A percentile compares a stretch with the other conserved stretches of the same genome.
These are phyloP conservation scores for Anguilla pacifica DNA, from an alignment of 2,797 vertebrate species.

Conservation along the genomic window DNA sequence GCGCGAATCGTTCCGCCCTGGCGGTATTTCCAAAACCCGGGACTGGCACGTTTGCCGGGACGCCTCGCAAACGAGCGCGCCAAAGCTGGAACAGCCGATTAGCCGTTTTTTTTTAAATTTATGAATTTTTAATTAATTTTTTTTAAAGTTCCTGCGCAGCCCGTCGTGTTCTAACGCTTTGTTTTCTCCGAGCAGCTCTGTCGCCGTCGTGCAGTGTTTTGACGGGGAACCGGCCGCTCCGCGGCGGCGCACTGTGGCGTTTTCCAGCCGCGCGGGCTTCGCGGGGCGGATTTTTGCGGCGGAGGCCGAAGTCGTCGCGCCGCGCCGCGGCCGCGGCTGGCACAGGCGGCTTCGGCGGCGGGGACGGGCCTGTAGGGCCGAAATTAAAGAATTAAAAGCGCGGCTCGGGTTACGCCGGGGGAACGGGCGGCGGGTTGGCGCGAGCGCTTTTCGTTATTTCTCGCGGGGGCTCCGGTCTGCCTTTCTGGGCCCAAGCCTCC, in stretches of 20 bases:
- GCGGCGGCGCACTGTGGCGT: conserved; percentile 13
- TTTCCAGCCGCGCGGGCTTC: conserved; percentile 19
- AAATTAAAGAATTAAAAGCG: conserved; percentile 1
- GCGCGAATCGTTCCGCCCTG: not conserved
- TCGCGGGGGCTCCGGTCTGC: not conserved
- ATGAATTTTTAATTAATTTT: not conserved
- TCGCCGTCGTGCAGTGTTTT: conserved; percentile 29
- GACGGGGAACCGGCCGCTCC: conserved; percentile 22
- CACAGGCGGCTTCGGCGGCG: not conserved
- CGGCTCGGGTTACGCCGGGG: not conserved
- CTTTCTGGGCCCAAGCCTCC: not conserved
- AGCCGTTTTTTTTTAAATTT: not conserved
- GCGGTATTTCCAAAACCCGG: not conserved
- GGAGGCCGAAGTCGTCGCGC: not conserved
- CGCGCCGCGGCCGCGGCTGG: not conserved
- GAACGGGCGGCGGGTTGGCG: not conserved
- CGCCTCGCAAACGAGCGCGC: not conserved
- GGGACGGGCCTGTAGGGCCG: not conserved
- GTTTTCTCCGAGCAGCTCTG: not conserved
- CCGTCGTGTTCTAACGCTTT: not conserved
- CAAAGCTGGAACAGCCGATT: not conserved
- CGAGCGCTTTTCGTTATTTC: not conserved
- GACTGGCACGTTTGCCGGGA: not conserved
- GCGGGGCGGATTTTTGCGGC: not conserved
- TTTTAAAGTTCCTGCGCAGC: not conserved